Base-by-base conservation (phyloP, 1,140 invertebrate species). In the Nephotettix cincticeps region DNA sequence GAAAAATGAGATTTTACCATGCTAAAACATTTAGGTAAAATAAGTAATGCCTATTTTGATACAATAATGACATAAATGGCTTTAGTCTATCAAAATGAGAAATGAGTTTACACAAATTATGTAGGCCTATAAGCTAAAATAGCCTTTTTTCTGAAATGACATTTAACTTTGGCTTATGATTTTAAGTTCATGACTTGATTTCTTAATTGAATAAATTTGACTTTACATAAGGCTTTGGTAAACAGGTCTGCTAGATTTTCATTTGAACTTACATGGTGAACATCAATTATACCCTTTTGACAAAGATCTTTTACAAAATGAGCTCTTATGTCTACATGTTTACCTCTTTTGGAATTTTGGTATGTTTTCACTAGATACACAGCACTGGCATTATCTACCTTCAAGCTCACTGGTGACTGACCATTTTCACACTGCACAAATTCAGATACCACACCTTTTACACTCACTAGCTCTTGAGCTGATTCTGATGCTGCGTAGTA, bases 311-410 rank as follows among this genome's bases (percentile, higher is more conserved):
- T 29, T 2, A 66, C 36, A n/a, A 66, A 66, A 32, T 66, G 64
- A 13, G n/a, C n/a, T 32, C n/a, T 66, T 40, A 36, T 66, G 27
- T 66, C 64, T 1, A 83, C 81, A 71, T 83, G 81, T 66, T 83
- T 81, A 0, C 78, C 76, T 32, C 78, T 58, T 65, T 79, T 76
- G 51, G 79, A 77, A 69, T 80, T 78, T 67, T 79, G 77, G 40
- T 73, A 71, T 74, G 79, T 80, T 27, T 78, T 70, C 47, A 70
- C 40, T 17, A 76, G 28, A 51, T 72, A 58, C 0, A 78, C 76
- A 0, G 78, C 74, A 36, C 71, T 69, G 45, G 61, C 25, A 70
- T 80, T 81, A 56, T 81, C 78, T 67, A 75, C 45, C 36, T 68
- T 69, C 28, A 75, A 21, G 61, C n/a, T 56, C n/a, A 40, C 30